A percentile compares a stretch with the other conserved stretches of the same genome.
Conservation (phyloP, 2,797 vertebrate genomes). For the Todus mexicanus region DNA sequence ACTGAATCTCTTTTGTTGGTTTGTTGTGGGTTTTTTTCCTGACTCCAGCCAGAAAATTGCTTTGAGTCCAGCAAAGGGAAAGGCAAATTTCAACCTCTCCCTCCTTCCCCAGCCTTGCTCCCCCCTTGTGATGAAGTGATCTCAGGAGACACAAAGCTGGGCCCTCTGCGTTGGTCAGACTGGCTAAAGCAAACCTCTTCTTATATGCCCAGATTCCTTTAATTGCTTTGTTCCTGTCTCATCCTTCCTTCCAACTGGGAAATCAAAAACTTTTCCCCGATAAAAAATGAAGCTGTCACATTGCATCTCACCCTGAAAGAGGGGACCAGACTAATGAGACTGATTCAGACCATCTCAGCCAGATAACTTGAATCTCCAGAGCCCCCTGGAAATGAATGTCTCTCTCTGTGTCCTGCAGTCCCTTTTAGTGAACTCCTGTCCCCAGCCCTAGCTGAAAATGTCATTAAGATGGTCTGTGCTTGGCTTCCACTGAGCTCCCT, state of each 20-base stretch:
- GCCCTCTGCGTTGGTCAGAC: not conserved
- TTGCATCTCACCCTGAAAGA: not conserved
- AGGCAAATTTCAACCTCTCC: constrained; percentile 53
- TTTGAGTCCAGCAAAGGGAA: constrained; percentile 1
- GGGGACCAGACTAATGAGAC: not conserved
- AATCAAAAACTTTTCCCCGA: not conserved
- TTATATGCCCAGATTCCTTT: not conserved
- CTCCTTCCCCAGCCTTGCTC: not conserved
- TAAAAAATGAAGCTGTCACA: not conserved
- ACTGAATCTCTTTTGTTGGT: not conserved
- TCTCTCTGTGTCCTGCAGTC: not conserved
- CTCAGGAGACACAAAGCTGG: not conserved
- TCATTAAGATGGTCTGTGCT: not conserved
- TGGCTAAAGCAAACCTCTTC: not conserved
- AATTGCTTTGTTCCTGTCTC: not conserved
- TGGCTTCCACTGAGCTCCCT: constrained; percentile 50
- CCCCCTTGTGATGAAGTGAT: not conserved
- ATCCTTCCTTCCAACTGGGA: not conserved
- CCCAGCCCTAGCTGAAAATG: not conserved
- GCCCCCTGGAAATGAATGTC: not conserved
- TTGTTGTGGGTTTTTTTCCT: not conserved
- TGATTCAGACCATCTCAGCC: not conserved
- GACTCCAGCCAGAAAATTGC: constrained; percentile 51
- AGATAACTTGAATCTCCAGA: not conserved
- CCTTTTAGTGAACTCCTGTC: not conserved